Evolutionary conservation across 2,113 vertebrate species (phyloP).

Genomic region (Noturus placidus): DNA sequence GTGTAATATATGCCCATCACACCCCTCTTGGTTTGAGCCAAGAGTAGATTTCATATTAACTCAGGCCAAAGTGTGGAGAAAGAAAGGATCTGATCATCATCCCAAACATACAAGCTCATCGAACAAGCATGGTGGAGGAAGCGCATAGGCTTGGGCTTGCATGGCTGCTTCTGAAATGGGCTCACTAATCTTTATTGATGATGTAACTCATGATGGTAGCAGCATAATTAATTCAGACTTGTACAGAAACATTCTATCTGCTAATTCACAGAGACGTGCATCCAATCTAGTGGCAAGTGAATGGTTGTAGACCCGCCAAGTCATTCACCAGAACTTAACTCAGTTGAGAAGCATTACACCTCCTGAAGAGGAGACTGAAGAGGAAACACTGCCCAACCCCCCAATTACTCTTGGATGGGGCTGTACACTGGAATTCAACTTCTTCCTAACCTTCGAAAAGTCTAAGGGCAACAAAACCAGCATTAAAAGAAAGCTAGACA

Average conservation of each 20-base stretch:
- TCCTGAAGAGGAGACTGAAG: neutral
- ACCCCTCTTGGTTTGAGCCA: neutral
- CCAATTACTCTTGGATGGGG: neutral
- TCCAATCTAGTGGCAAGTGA: neutral
- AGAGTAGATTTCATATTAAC: neutral
- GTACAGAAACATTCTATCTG: neutral
- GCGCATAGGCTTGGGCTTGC: no score
- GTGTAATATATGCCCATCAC: neutral
- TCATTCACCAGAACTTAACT: neutral
- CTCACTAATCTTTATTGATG: neutral
- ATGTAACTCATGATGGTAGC: neutral
- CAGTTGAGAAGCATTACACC: neutral
- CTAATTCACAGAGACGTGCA: neutral
- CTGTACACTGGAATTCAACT: neutral
- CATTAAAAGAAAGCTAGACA: neutral
- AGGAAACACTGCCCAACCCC: no score
- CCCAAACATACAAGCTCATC: no score
- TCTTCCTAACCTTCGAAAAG: neutral
- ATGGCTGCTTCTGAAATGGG: no score
- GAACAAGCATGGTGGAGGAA: no score
- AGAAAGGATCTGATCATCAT: no score
- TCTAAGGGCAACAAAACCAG: neutral
- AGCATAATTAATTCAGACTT: neutral
- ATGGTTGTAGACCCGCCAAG: neutral
- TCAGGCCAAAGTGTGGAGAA: no score